Conservation (phyloP, 2,797 vertebrate genomes). For the Pempheris klunzingeri region DNA sequence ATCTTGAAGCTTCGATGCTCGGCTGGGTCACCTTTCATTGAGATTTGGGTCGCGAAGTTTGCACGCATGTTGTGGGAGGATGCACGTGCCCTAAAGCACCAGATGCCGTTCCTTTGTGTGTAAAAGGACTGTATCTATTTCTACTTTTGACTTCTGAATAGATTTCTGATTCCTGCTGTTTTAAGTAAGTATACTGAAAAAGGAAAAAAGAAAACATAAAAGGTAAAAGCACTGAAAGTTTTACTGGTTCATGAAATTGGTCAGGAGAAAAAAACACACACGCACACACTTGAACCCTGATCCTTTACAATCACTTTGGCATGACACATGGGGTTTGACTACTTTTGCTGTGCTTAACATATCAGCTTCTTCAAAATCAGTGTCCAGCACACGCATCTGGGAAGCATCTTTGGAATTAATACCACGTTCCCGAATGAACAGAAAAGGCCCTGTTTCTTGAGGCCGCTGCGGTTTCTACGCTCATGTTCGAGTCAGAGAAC, state of each 20-base stretch:
- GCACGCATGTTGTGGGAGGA: conserved; percentile 50
- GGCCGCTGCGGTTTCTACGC: conserved; percentile 28
- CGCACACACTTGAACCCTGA: conserved; percentile 16
- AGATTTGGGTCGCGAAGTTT: conserved; percentile 53
- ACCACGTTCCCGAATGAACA: conserved; percentile 26
- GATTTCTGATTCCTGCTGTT: conserved; percentile 6
- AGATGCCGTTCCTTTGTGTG: conserved; percentile 52
- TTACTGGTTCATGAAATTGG: conserved; percentile 1
- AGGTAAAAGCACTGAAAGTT: background rate
- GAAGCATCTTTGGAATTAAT: conserved; percentile 62
- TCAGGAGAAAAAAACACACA: conserved; percentile 1
- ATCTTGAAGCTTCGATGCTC: conserved; percentile 70
- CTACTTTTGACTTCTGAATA: background rate
- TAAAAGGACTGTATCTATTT: background rate
- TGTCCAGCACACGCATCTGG: conserved; percentile 61
- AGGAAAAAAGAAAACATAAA: background rate
- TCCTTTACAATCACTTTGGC: conserved; percentile 48
- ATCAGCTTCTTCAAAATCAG: conserved; percentile 53
- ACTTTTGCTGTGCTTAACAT: conserved; percentile 47
- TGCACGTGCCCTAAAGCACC: conserved; percentile 42
- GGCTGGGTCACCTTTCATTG: conserved; percentile 62
- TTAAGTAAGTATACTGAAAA: background rate
- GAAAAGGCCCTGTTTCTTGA: conserved; percentile 8
- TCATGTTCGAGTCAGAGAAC: conserved; percentile 26
- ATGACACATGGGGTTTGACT: conserved; percentile 23